Evolutionary conservation across 2,888 invertebrate genomes (phyloP).

Genomic region (Drosophila koepferae): DNA sequence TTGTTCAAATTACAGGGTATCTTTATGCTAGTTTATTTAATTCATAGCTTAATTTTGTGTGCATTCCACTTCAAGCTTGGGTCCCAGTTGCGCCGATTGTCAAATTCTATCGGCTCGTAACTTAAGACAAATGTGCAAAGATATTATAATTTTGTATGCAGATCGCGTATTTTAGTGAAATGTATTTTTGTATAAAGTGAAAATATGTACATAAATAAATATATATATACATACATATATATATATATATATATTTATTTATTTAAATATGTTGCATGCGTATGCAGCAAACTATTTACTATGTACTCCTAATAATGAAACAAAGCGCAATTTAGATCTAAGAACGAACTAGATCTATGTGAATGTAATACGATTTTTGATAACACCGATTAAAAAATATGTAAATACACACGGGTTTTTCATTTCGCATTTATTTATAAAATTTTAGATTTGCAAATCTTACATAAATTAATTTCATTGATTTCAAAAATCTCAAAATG

Average conservation of each 20-base stretch:
- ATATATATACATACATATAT: slow-evolving; percentile 27
- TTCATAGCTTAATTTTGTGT: background rate
- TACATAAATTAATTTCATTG: background rate
- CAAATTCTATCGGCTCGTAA: slow-evolving; percentile 32
- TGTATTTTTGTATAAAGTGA: slow-evolving; percentile 77
- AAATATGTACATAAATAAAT: slow-evolving; percentile 36
- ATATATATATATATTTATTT: background rate
- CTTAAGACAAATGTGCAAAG: slow-evolving; percentile 49
- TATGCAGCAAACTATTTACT: slow-evolving; percentile 46
- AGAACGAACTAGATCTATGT: slow-evolving; percentile 57
- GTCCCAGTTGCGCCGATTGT: slow-evolving; percentile 57
- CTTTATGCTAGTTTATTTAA: background rate
- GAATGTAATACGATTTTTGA: slow-evolving; percentile 57
- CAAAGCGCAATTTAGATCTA: slow-evolving; percentile 54
- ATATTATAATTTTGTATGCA: slow-evolving; percentile 72
- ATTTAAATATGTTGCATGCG: slow-evolving; percentile 28
- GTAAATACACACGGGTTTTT: slow-evolving; percentile 41
- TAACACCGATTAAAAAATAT: slow-evolving; percentile 57
- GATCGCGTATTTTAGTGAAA: slow-evolving; percentile 75
- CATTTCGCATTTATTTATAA: background rate
- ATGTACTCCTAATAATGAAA: slow-evolving; percentile 51
- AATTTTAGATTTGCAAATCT: background rate
- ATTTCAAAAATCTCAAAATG: background rate
- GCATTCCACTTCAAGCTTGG: slow-evolving; percentile 6
- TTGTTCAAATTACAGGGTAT: background rate